A percentile compares a stretch with the other conserved stretches of the same genome.
These are phyloP conservation scores for Sparidentex hasta DNA, from an alignment of 2,797 vertebrate genomes.

Conservation along the genomic window DNA sequence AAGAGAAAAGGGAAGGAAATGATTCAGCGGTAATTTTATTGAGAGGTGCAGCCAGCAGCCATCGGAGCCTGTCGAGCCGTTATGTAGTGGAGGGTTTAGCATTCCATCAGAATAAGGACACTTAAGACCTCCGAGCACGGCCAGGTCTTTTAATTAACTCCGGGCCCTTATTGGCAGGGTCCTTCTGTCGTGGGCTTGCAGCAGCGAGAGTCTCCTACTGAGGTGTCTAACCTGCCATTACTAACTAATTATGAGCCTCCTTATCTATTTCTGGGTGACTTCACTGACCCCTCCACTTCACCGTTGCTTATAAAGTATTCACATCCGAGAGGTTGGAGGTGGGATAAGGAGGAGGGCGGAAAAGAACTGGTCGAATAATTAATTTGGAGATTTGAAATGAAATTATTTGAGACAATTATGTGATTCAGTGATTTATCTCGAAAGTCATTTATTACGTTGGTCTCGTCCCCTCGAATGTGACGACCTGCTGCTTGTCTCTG, in stretches of 20 bases:
- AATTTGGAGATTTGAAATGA: constrained; percentile 1
- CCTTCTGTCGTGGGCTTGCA: constrained; percentile 36
- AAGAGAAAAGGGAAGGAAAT: neutral
- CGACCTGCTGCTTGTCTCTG: neutral
- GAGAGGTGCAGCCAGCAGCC: constrained; percentile 1
- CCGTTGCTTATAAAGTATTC: constrained; percentile 10
- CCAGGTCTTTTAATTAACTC: constrained; percentile 72
- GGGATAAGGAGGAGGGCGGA: neutral
- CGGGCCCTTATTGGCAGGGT: constrained; percentile 51
- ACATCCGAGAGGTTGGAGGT: constrained; percentile 5
- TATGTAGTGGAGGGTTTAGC: constrained; percentile 38
- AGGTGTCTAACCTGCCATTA: constrained; percentile 59
- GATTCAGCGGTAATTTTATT: constrained; percentile 6
- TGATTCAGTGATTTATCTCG: constrained; percentile 13
- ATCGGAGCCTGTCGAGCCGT: neutral
- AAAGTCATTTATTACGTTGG: neutral
- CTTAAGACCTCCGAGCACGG: constrained; percentile 52
- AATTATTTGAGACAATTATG: neutral
- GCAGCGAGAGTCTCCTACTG: constrained; percentile 38
- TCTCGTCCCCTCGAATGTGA: neutral
- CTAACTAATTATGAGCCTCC: constrained; percentile 66
- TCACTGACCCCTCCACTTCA: constrained; percentile 47
- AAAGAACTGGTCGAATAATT: constrained; percentile 31
- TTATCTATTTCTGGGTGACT: constrained; percentile 64
- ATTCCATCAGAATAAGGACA: constrained; percentile 56